Evolutionary conservation across 2,113 vertebrate genomes (phyloP), one percentile per base, ranked within the genome.

Genomic region (Sylvicapra grimmia): DNA sequence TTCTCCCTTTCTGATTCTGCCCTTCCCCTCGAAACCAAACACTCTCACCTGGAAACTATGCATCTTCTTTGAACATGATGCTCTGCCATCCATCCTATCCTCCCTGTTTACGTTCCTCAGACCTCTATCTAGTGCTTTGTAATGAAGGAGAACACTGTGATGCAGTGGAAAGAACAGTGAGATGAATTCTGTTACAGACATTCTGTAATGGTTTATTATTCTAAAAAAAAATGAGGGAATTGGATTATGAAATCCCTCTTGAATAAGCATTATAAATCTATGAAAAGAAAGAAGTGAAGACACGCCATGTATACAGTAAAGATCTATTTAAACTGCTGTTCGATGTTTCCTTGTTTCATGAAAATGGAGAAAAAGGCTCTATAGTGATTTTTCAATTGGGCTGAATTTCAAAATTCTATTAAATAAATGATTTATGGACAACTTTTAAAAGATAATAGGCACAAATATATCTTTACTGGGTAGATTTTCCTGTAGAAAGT

Each of bases 1-100:
- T 72, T 53, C 89, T 92, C 33, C 79, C 87, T 97, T 82, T 63
- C 58, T 68, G 89, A 59, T 40, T 86, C 93, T 85, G 93, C 93
- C 96, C 94, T 95, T 96, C 97, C 96, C 44, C 0, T 95, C 77
- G 86, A 98, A 98, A 98, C 97, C 96, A 98, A 88, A 95, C 77
- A 96, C 85, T 93, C 97, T 98, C 97, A 98, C 92, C 85, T 98
- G 98, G 98, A 98, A 98, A 98, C 93, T 98, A 98, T 98, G 98
- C 92, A 47, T 93, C 58, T 1, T 33, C 83, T 85, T 97, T 44
- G 15, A 95, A 51, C 82, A 51, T 2, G 87, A 65, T 95, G 96
- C 59, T 95, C 80, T 85, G 54, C 87, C 72, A 51, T 58, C 10
- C 23, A 87, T 68, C 92, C 54, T 92, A 49, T 29, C 63, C 61